phyloP scores from a whole-genome alignment of 2,113 vertebrate genomes.

The Eulemur macaco region DNA sequence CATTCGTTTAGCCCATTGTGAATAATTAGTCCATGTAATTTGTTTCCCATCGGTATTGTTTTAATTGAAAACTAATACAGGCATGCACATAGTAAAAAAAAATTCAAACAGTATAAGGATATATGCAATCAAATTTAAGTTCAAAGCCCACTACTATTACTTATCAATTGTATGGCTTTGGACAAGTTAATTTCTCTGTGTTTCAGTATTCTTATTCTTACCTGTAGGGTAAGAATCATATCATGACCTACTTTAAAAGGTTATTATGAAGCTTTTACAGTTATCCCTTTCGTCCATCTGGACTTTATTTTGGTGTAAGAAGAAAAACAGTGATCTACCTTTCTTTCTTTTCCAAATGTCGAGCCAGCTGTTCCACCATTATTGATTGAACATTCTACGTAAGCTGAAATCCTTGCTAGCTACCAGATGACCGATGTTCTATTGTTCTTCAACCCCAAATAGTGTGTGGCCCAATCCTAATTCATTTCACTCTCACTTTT shows the following conservation, averaged over 20 bases:
- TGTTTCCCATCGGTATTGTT: conserved; percentile 3
- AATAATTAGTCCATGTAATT: conserved; percentile 11
- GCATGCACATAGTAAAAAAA: background rate
- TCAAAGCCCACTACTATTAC: background rate
- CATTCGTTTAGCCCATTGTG: background rate
- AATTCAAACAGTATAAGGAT: background rate
- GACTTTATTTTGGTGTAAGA: background rate
- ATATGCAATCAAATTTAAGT: background rate
- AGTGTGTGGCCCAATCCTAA: background rate
- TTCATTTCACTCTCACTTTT: conserved; percentile 36
- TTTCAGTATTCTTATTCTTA: background rate
- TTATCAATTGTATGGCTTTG: background rate
- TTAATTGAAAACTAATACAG: conserved; percentile 9
- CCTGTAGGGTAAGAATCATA: background rate
- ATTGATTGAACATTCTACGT: background rate
- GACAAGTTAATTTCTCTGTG: background rate
- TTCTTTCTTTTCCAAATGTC: background rate
- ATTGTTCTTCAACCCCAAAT: background rate
- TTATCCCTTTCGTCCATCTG: background rate
- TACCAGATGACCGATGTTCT: background rate
- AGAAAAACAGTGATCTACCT: background rate
- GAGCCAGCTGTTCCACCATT: background rate
- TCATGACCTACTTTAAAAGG: background rate
- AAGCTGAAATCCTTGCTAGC: conserved; percentile 23
- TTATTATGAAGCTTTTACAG: background rate